These are phyloP conservation scores for Notocelia uddmanniana DNA, from an alignment of 2,888 invertebrate genomes.

Conservation along the genomic window DNA sequence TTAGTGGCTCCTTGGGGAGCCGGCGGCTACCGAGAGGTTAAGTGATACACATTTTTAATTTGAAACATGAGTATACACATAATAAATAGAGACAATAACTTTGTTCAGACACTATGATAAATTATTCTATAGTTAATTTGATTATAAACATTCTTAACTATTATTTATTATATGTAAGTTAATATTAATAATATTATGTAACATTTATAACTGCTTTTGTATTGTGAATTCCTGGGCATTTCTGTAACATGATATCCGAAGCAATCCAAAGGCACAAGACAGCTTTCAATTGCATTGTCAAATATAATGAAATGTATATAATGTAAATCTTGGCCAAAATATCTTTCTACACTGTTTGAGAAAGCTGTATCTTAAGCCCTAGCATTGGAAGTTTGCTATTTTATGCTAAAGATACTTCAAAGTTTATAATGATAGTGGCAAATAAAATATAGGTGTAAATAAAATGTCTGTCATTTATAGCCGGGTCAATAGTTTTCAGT, in stretches of 20 bases:
- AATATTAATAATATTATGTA: constrained; percentile 42
- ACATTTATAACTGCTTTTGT: constrained; percentile 46
- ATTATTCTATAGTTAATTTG: constrained; percentile 29
- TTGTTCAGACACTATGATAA: constrained; percentile 20
- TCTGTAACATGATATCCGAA: constrained; percentile 12
- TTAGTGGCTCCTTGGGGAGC: too few species aligned
- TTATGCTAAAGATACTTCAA: constrained; percentile 65
- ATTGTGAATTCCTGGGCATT: constrained; percentile 40
- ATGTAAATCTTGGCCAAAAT: constrained; percentile 58
- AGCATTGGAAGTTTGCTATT: constrained; percentile 60
- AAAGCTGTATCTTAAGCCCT: constrained; percentile 52
- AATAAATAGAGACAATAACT: constrained; percentile 40
- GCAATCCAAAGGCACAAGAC: constrained; percentile 10
- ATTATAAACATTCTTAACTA: constrained; percentile 39
- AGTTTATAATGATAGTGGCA: constrained; percentile 66
- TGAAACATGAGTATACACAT: constrained; percentile 34
- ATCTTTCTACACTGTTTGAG: constrained; percentile 57
- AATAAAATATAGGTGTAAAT: constrained; percentile 83
- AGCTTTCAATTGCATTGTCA: constrained; percentile 30
- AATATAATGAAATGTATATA: constrained; percentile 37
- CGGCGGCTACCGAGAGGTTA: too few species aligned
- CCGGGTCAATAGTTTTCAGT: too few species aligned
- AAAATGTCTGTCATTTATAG: constrained; percentile 55
- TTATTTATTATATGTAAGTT: constrained; percentile 48
- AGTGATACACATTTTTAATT: constrained; percentile 29